phyloP scores from a whole-genome alignment of 2,888 invertebrate genomes.

The Lithosia quadra region DNA sequence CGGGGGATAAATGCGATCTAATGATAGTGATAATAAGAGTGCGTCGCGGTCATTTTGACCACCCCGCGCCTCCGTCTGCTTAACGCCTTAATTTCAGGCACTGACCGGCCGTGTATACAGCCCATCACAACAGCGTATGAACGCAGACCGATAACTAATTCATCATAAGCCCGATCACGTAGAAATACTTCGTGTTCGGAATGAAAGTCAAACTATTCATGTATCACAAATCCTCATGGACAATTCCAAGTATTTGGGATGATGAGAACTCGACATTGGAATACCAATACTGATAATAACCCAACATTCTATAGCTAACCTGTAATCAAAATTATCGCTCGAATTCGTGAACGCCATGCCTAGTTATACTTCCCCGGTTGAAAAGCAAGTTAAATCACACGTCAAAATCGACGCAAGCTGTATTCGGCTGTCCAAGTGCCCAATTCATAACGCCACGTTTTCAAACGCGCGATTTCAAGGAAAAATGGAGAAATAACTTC shows the following conservation, averaged over 20 bases:
- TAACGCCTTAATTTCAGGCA: not conserved
- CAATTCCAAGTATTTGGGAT: constrained; percentile 27
- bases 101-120: not conserved
- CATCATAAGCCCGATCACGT: constrained; percentile 21
- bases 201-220: constrained; percentile 28
- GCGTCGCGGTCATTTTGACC: no score
- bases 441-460: no score
- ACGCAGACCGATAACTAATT: constrained; percentile 1
- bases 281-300: constrained; percentile 42
- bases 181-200: constrained; percentile 22
- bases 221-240: constrained; percentile 27
- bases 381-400: no score
- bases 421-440: not conserved
- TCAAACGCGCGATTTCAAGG: no score
- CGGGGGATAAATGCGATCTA: no score
- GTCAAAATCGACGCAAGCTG: not conserved
- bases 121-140: not conserved
- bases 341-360: not conserved
- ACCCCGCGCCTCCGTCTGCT: no score
- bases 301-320: constrained; percentile 22
- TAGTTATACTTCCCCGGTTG: no score
- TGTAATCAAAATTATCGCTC: not conserved
- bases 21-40: no score
- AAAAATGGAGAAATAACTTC: no score
- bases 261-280: constrained; percentile 37